Evolutionary conservation across 2,888 invertebrate species (phyloP).

Genomic region (Camponotus fellah): DNA sequence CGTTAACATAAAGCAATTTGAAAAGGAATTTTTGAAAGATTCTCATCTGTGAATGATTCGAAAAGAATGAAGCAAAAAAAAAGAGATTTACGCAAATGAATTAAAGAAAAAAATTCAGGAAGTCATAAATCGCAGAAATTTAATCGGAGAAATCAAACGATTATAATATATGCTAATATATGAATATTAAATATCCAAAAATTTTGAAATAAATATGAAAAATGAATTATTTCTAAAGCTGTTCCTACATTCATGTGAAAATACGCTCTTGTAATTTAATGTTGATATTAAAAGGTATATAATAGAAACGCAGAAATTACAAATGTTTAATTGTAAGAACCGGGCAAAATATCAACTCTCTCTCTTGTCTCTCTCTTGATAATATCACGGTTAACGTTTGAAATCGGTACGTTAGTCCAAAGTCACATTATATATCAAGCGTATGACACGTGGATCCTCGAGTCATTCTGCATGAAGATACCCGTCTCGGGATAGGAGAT

Average conservation of each 20-base stretch:
- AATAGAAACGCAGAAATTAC: background rate
- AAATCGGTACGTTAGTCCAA: conserved; percentile 46
- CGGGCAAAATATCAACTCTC: background rate
- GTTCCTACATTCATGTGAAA: background rate
- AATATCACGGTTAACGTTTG: conserved; percentile 2
- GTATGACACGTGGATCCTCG: conserved; percentile 36
- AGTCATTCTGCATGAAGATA: conserved; percentile 42
- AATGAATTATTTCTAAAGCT: background rate
- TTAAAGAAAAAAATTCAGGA: background rate
- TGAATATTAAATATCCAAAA: conserved; percentile 11
- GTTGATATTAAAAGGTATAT: background rate
- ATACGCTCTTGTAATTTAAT: background rate
- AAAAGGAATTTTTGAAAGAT: background rate
- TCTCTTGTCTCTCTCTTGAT: background rate
- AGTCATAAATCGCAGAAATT: background rate
- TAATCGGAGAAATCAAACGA: background rate
- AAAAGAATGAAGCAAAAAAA: background rate
- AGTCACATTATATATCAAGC: conserved; percentile 38
- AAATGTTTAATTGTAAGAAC: background rate
- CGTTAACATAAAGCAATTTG: background rate
- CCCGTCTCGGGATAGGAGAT: conserved; percentile 43
- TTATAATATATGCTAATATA: conserved; percentile 5
- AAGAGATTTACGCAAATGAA: background rate
- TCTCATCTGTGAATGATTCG: background rate
- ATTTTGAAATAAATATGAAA: conserved; percentile 2